Evolutionary conservation across 2,113 vertebrate genomes (phyloP), one percentile per base, ranked within the genome.

Genomic region (Oreochromis niloticus): DNA sequence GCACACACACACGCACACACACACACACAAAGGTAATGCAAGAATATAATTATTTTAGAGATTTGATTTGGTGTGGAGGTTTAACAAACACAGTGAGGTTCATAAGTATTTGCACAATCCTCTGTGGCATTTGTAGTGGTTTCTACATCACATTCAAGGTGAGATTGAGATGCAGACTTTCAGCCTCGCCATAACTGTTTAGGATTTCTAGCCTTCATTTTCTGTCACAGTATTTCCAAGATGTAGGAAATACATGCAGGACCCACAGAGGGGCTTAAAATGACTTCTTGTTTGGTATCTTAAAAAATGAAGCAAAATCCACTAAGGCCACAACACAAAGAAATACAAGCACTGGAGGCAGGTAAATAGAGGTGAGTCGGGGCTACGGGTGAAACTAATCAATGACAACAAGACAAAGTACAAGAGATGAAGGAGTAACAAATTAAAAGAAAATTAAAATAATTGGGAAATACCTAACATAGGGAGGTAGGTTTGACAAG

Each of bases 61-160:
- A 27, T 73, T 43, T 73, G 39, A 16, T 27, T 46, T 46, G 22
- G 12, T 73, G 22, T 1, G 22, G 68, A 48, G 41, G 68, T 4
- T 73, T 48, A 46, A 27, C 41, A 7, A 1, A 27, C 6, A 0
- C 22, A 71, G 3, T 71, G 7, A 71, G 1, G 12, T 71, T 71
- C 13, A 0, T 24, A 43, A 24, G 39, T 39, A 19, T 39, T 39
- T 12, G 17, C 17, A 66, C 30, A 61, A 10, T 66, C 32, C 10
- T 36, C 59, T n/a, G 32, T 36, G 17, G 0, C 9, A 36, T 1
- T n/a, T 0, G 4, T 12, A n/a, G 61, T 2, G 34, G 19, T 43
- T 27, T 10, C 39, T 24, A 43, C n/a, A 71, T 71, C 66, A 71
- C 7, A 48, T 14, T 46, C 12, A 46, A 9, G 66, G 12, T 71